phyloP scores from a whole-genome alignment of 2,888 invertebrate species.

The Serrognathus titanus region DNA sequence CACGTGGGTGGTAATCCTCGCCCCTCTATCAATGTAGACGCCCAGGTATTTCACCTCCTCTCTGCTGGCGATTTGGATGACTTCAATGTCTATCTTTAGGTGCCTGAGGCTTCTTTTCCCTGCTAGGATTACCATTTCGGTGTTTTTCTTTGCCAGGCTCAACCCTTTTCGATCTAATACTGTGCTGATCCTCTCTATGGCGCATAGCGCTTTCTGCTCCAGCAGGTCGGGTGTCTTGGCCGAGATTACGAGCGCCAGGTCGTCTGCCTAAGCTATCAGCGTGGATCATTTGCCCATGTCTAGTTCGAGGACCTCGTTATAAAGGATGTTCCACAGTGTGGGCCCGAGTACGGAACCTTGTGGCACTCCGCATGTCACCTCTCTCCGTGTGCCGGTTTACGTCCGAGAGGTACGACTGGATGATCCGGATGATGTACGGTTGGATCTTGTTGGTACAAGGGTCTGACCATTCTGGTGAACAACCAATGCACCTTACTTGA shows the following conservation, averaged over 20 bases:
- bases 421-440: conserved; percentile 5
- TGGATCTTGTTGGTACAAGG: conserved; percentile 10
- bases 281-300: neutral
- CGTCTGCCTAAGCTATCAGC: no score
- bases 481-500: no score
- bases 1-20: conserved; percentile 3
- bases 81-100: neutral
- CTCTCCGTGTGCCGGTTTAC: conserved; percentile 4
- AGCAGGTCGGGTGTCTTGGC: no score
- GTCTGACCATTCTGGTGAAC: no score
- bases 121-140: no score
- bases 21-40: neutral
- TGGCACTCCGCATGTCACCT: conserved; percentile 17
- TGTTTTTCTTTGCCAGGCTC: no score
- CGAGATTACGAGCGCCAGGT: no score
- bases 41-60: conserved; percentile 5
- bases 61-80: neutral
- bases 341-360: conserved; percentile 16
- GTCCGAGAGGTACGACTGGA: conserved; percentile 14
- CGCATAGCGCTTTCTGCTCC: no score
- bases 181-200: no score
- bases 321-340: conserved; percentile 13
- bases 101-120: no score
- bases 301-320: conserved; percentile 14
- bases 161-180: no score